phyloP scores from a whole-genome alignment of 1,140 invertebrate species.

The Anastatus disparis region DNA sequence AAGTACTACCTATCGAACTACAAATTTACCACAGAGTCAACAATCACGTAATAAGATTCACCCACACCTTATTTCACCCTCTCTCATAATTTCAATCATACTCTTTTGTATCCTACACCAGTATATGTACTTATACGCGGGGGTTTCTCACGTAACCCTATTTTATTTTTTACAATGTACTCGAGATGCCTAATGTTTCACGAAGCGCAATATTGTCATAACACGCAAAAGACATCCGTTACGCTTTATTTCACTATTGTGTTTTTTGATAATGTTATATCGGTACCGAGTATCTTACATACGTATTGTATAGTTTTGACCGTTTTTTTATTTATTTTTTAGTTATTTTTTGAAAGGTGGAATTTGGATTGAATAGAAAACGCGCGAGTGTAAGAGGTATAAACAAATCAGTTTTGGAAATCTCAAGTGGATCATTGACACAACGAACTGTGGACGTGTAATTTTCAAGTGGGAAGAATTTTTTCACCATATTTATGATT shows the following conservation, averaged over 20 bases:
- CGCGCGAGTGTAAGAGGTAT: not conserved
- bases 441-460: too few species aligned
- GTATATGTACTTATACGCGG: too few species aligned
- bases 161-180: too few species aligned
- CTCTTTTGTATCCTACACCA: too few species aligned
- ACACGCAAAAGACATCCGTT: slow-evolving; percentile 21
- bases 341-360: too few species aligned
- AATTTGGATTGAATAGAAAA: too few species aligned
- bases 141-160: not conserved
- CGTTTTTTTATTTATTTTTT: not conserved
- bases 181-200: not conserved
- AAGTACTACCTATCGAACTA: too few species aligned
- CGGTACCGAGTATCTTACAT: not conserved
- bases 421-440: not conserved
- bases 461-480: not conserved
- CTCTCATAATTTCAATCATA: too few species aligned
- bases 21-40: too few species aligned
- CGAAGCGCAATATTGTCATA: not conserved
- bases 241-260: not conserved
- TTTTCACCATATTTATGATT: too few species aligned
- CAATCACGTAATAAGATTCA: slow-evolving; percentile 32
- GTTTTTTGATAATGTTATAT: not conserved
- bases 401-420: not conserved
- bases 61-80: not conserved
- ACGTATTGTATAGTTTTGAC: not conserved